Evolutionary conservation across 1,140 invertebrate genomes (phyloP).

Genomic region (Cherax quadricarinatus): DNA sequence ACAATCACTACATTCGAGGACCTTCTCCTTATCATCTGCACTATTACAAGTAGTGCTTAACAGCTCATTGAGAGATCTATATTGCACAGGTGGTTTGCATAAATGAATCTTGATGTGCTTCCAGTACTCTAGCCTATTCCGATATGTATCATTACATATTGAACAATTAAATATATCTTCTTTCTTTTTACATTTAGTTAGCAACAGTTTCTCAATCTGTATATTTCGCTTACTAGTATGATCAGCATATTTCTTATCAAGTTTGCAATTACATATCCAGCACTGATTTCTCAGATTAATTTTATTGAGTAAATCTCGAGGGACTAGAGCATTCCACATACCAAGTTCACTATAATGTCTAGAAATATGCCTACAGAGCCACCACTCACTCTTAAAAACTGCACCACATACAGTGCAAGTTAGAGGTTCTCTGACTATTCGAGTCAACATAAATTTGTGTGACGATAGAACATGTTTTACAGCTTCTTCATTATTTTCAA

Average conservation of each 20-base stretch:
- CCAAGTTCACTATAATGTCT: constrained; percentile 44
- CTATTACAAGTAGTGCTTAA: too few relatives aligned
- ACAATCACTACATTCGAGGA: constrained; percentile 37
- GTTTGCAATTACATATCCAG: constrained; percentile 56
- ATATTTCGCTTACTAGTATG: constrained; percentile 48
- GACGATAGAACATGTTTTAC: constrained; percentile 21
- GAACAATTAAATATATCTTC: constrained; percentile 18
- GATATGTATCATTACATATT: constrained; percentile 19
- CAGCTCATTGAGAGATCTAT: neutral
- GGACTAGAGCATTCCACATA: constrained; percentile 58
- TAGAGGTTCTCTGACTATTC: neutral
- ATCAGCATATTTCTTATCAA: constrained; percentile 30
- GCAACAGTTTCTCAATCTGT: constrained; percentile 31
- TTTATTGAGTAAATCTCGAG: constrained; percentile 26
- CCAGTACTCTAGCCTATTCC: constrained; percentile 19
- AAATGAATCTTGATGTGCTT: constrained; percentile 21
- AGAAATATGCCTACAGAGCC: constrained; percentile 51
- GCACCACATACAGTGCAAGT: constrained; percentile 42
- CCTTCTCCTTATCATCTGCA: neutral
- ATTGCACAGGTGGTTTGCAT: neutral
- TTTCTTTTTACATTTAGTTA: neutral
- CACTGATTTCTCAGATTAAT: constrained; percentile 47
- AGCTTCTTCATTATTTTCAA: constrained; percentile 9
- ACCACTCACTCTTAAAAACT: constrained; percentile 43
- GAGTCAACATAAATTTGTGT: constrained; percentile 36